Evolutionary conservation across 2,888 invertebrate species (phyloP), one percentile per base, ranked within the genome.

Genomic region (Melanophora roralis): DNA sequence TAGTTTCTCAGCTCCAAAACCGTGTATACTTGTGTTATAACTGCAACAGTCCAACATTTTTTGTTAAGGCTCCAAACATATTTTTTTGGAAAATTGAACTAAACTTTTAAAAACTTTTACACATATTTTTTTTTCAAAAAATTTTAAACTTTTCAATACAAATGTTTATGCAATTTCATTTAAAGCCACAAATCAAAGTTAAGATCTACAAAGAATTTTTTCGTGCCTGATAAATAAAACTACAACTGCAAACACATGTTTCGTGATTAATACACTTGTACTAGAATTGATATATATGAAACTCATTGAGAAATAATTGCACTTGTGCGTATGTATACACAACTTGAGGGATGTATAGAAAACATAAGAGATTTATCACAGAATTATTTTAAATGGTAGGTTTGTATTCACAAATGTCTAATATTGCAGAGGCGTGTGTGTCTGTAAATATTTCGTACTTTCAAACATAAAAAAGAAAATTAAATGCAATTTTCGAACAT

Each of bases 221-320:
- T 65, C 32, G 23, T 59, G 40, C 59, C 14, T 65, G 64, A 57
- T 47, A 14, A 32, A 73, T 73, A n/a, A 12, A 14, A 60, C 19
- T 19, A 19, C 14, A 32, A 73, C 75, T 67, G 32, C 47, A 76
- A 76, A 49, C 57, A 69, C 14, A 74, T 43, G 49, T 14, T 69
- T 7, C 23, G 49, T 69, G 27, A 49, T n/a, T 47, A 1, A 38
- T 11, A 11, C 9, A 57, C 7, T 1, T 6, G 6, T 6, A 27
- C 6, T 5, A 5, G 27, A 27, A 27, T 27, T 27, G 27, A 5
- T 27, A 27, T 27, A n/a, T n/a, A n/a, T 27, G 6, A 27, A 27
- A 27, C 6, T 27, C 8, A 64, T 27, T 23, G 5, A 21, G 36
- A 53, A 47, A 69, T 49, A 53, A 73, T 73, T 73, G 49, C 55